Base-by-base conservation (phyloP, 2,888 invertebrate genomes). In the Diabrotica balteata region DNA sequence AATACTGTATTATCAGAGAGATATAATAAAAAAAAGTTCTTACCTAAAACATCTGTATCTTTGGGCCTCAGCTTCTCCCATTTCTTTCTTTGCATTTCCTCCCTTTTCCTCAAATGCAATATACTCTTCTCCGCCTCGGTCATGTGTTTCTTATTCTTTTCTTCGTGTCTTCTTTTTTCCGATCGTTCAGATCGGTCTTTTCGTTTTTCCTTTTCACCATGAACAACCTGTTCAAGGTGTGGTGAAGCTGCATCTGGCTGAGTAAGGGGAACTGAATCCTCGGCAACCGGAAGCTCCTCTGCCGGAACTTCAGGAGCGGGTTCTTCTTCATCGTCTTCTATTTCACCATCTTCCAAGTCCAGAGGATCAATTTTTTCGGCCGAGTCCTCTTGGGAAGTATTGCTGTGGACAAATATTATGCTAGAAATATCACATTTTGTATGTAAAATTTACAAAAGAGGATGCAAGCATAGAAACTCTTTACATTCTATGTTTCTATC, bases 271-370 rank as follows among this genome's bases (percentile, higher is more conserved):
- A 59, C 57, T 22, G 67, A 61, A 8, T 61, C 51, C 54, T 72
- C 72, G 49, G 57, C 32, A 32, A 22, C 52, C 10, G 52, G 67
- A 32, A 46, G 9, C 32, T 59, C 60, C 7, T 53, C 49, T 4
- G 55, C 57, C 17, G 67, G 63, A 8, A 63, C 51, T 55, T 72
- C 72, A 50, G 59, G 65, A 7, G 62, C 59, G 17, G 64, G 64
- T 17, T 87, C 88, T 72, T 88, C 89, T 59, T 88, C 89, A 75
- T 89, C 89, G 57, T 89, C 89, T 72, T 93, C 93, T 75, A 95
- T 94, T 84, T 95, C 95, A 58, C 95, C 95, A 81, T 95, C 95
- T 85, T 95, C 95, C 73, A 94, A 87, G 81, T 94, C 79, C 44
- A 75, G 70, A 10, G 77, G 77, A 79, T 91, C 88, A 54, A 63